Evolutionary conservation across 2,797 vertebrate genomes (phyloP), one percentile per base, ranked within the genome.

Genomic region (Chelon labrosus): DNA sequence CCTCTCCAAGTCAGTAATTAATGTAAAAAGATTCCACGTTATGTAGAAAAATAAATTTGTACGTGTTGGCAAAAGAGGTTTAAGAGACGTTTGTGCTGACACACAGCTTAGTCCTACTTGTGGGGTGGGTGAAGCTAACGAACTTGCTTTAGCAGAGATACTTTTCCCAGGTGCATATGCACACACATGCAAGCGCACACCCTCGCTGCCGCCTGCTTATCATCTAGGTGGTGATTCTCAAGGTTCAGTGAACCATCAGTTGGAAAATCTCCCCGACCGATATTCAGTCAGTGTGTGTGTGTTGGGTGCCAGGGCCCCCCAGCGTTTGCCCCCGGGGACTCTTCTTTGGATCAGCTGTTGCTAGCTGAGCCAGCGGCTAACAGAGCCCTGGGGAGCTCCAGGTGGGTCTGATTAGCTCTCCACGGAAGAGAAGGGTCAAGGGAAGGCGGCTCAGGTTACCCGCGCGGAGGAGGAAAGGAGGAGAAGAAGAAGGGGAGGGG

Each of bases 331-430:
- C 84, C 22, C 59, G 11, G 85, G 86, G 92, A 89, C 74, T 80
- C 80, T 61, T 76, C 58, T 75, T 65, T 61, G 82, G 87, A 90
- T 93, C 87, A 91, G 79, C 82, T 90, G 91, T 85, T 94, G 92
- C 91, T 90, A 82, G 88, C 88, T 90, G 89, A 93, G 89, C 83
- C 89, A 86, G 90, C 83, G 61, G 78, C 87, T 88, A 88, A 83
- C 80, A 77, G 82, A 89, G 72, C 79, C 82, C 86, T 35, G 63
- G 90, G 87, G 88, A 89, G 81, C 89, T 90, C 86, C 93, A 92
- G 92, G 93, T 93, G 89, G 89, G 85, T 73, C 85, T 93, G 91
- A 95, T 95, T 94, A 94, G 89, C 87, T 92, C 91, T 92, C 90
- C 70, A 75, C 9, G 83, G 88, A 91, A 89, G 81, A 82, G 54